phyloP scores from a whole-genome alignment of 2,113 vertebrate species.

The Centropus bengalensis region DNA sequence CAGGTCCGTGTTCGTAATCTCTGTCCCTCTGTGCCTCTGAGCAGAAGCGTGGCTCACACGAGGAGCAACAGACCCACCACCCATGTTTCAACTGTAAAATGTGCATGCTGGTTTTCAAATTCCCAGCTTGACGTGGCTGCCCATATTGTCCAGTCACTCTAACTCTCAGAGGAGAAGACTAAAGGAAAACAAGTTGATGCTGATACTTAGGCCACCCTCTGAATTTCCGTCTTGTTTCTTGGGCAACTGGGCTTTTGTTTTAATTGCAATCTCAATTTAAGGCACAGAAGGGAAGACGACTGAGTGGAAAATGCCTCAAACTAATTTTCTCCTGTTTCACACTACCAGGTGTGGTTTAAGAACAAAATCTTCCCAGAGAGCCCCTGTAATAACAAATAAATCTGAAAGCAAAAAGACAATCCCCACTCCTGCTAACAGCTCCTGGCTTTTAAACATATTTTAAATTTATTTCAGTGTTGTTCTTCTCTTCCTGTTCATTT shows the following conservation, averaged over 20 bases:
- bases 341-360: background rate
- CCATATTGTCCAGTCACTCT: background rate
- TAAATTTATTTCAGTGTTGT: background rate
- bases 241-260: background rate
- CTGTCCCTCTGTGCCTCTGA: background rate
- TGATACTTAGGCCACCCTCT: background rate
- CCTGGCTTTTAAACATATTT: background rate
- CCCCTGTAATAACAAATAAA: background rate
- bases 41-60: fast-evolving
- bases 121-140: background rate
- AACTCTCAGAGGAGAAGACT: background rate
- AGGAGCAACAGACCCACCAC: fast-evolving
- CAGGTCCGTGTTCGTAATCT: fast-evolving
- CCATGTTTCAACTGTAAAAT: background rate
- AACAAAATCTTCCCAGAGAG: background rate
- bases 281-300: background rate
- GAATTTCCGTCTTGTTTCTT: background rate
- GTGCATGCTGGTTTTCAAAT: background rate
- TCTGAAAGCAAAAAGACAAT: background rate
- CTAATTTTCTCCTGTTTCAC: background rate
- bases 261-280: background rate
- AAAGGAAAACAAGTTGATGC: background rate
- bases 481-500: background rate
- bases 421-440: background rate
- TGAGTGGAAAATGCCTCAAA: background rate